Evolutionary conservation across 2,888 invertebrate genomes (phyloP).

Genomic region (Platynereis dumerilii): DNA sequence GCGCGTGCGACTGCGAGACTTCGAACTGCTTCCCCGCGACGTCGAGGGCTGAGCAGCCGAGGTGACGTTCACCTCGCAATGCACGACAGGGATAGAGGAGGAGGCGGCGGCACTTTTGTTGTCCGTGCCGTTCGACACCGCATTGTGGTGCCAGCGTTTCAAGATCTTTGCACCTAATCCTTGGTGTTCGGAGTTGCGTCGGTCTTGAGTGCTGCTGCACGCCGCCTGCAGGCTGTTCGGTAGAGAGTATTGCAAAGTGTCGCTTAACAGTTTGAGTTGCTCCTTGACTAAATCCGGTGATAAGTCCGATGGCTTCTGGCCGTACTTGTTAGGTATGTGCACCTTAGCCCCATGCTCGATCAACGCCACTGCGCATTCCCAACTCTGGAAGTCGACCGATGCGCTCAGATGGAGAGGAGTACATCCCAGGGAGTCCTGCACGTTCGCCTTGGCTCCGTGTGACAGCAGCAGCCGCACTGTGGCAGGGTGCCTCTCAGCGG

Average conservation of each 20-base stretch:
- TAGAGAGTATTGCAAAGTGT: constrained; percentile 43
- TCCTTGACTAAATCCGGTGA: constrained; percentile 66
- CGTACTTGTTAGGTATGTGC: constrained; percentile 64
- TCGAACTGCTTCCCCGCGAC: background rate
- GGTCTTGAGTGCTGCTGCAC: background rate
- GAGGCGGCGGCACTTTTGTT: background rate
- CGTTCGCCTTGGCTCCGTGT: constrained; percentile 67
- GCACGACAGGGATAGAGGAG: background rate
- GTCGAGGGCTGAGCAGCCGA: no score
- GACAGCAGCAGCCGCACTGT: constrained; percentile 68
- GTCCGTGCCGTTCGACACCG: background rate
- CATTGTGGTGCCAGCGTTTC: constrained; percentile 14
- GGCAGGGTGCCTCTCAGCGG: constrained; percentile 67
- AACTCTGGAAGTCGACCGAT: constrained; percentile 67
- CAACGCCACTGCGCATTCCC: constrained; percentile 67
- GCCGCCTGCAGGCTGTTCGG: background rate
- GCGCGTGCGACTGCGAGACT: background rate
- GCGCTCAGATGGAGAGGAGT: constrained; percentile 70
- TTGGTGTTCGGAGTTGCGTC: constrained; percentile 15
- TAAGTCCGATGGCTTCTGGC: constrained; percentile 67
- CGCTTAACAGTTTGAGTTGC: constrained; percentile 66
- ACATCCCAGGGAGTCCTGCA: constrained; percentile 67
- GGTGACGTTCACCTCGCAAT: no score
- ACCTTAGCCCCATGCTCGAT: constrained; percentile 67
- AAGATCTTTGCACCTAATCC: constrained; percentile 16